Evolutionary conservation across 2,797 vertebrate species (phyloP), one percentile per base, ranked within the genome.

Genomic region (Cuculus canorus): DNA sequence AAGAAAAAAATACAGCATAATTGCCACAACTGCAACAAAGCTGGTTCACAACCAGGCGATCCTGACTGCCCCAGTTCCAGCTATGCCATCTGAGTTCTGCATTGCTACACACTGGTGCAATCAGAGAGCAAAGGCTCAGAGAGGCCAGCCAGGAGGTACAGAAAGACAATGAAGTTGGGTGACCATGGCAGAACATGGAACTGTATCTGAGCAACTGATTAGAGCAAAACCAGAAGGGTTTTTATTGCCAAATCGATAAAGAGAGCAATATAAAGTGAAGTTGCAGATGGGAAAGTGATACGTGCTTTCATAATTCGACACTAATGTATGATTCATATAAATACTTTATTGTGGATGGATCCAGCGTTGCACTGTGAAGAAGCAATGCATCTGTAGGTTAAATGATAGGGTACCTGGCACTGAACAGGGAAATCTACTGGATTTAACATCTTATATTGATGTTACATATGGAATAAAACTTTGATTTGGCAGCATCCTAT

Each of bases 231-330:
- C 57, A 92, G 53, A 80, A 88, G 43, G 56, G 39, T 9, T 91
- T 92, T 85, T 84, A 60, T 94, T 93, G 94, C 81, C 84, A 80
- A 82, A 87, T 89, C 87, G 37, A 80, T 91, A 82, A 18, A 82
- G 33, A 68, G 14, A 68, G 64, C 64, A 91, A 92, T 80, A 77
- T 17, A 70, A 93, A 94, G 35, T n/a, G 56, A 92, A 80, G 71
- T 30, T 73, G 66, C 78, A 82, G 75, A 91, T 80, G 79, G 71
- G 82, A 92, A 94, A 79, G 63, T 60, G 94, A 85, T 82, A 76
- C 71, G 37, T 82, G 30, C 48, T 89, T 80, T 93, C 65, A 66
- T 87, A 89, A 87, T 63, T 93, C 48, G 60, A 56, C 64, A 21
- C 82, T 89, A 56, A 87, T 64, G 16, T 60, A n/a, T 63, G 54